A percentile compares a stretch with the other conserved stretches of the same genome.
These are phyloP conservation scores for Torymus aiolomorphi DNA, from an alignment of 2,888 invertebrate genomes.

Conservation along the genomic window DNA sequence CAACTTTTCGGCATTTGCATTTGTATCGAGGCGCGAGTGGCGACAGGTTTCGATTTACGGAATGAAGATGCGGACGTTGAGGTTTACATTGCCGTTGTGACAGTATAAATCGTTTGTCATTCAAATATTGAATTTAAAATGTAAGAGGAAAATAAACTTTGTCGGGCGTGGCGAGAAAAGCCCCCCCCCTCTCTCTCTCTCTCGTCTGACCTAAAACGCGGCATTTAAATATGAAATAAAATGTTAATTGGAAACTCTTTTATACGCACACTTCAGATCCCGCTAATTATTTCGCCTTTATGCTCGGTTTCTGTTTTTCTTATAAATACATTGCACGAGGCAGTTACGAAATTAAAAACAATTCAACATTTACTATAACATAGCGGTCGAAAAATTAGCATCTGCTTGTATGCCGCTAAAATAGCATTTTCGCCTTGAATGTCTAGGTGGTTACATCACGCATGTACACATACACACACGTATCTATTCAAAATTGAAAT, in stretches of 20 bases:
- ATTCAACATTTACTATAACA: background rate
- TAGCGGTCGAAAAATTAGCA: conserved; percentile 23
- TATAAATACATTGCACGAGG: too few species aligned
- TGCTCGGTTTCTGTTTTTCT: too few species aligned
- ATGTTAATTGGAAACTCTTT: background rate
- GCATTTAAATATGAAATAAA: background rate
- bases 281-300: background rate
- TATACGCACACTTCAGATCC: background rate
- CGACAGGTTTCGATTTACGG: background rate
- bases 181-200: too few species aligned
- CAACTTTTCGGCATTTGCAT: conserved; percentile 18
- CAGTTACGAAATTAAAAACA: too few species aligned
- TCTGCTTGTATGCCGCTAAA: conserved; percentile 17
- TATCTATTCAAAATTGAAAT: conserved; percentile 44
- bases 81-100: too few species aligned
- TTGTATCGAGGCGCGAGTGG: background rate
- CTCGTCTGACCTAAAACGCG: background rate
- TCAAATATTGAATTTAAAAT: too few species aligned
- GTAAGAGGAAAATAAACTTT: too few species aligned
- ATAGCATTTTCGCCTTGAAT: conserved; percentile 25
- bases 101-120: too few species aligned
- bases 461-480: background rate
- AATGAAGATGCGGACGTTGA: background rate
- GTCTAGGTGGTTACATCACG: conserved; percentile 36
- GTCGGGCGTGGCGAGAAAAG: too few species aligned